Base-by-base conservation (phyloP, 2,797 vertebrate species). In the Acrossocheilus wenchowensis region DNA sequence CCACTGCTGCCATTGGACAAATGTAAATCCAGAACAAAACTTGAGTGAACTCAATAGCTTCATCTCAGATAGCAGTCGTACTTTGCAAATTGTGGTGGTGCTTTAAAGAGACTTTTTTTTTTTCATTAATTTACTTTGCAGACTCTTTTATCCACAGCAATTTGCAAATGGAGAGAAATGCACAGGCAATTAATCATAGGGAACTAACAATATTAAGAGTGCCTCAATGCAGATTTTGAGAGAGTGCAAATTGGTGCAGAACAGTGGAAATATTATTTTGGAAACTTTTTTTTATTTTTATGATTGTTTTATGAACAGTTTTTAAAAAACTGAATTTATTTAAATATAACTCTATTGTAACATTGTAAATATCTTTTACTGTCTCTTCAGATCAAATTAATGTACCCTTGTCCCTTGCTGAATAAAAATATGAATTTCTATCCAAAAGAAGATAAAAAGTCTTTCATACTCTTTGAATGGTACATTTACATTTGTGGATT, bases 1-100 rank as follows among this genome's bases (percentile, higher is more conserved):
- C 75, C 78, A 36, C 78, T 78, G 69, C 75, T 78, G 74, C 45
- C 54, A 82, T 82, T 74, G 45, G 54, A 54, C 77, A 84, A 82
- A 68, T 89, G 72, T 54, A 88, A 82, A 82, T 85, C 78, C 26
- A 52, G 71, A 50, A 60, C 7, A 9, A 81, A 72, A 78, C 69
- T 41, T 48, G 6, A 82, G 45, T 54, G 50, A 41, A 64, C 57
- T 75, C 26, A 81, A 79, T 41, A 52, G 62, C 68, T 23, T 64
- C 36, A 7, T 60, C 11, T 68, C 45, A 52, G 41, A 50, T 64
- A 50, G 15, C 23, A 62, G 54, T 43, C 26, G 6, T 60, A 21
- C 54, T 48, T 14, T 83, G 26, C 11, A 75, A 36, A 23, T 14
- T 64, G 41, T 23, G 41, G 26, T 36, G 3, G 82, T 83, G 9